Base-by-base conservation (phyloP, 2,113 vertebrate genomes). In the Cyanoramphus novaezelandiae region DNA sequence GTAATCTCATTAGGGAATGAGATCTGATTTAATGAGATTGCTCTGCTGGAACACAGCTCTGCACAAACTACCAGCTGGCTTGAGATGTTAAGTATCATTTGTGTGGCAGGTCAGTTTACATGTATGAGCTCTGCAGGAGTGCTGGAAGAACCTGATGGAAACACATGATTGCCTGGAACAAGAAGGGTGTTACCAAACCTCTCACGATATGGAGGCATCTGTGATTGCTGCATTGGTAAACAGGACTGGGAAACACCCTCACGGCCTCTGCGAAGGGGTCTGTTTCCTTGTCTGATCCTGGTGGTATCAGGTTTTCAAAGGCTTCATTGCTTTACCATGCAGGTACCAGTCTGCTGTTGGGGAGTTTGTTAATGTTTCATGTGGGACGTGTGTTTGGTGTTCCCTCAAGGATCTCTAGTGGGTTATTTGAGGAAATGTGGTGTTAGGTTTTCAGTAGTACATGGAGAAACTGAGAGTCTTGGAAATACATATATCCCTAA, bases 11-110 rank as follows among this genome's bases (percentile, higher is more conserved):
- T 94, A 90, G 46, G 47, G 55, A 70, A 44, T 77, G 90, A 80
- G 55, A 50, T 83, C 59, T 80, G 76, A 86, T 83, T 88, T 86
- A 94, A 91, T 5, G 2, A 92, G 91, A 92, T 86, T 88, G 85
- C 59, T 85, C 46, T 74, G 82, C 76, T 88, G 92, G 68, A 86
- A 41, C 53, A 23, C 53, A 67, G 60, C 44, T 90, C 53, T 64
- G 20, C 31, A 50, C 79, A 80, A 95, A 78, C 53, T 76, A 12
- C 69, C 90, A 74, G n/a, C 94, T 93, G 86, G 47, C 74, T 74
- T 60, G 49, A 64, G 92, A 67, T 50, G 55, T 55, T 93, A 82
- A 74, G 85, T 90, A 43, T 82, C 6, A 3, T 50, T 69, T 77
- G 19, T 7, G 41, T 65, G 79, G 59, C 67, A 53, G n/a, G 62